Percentiles rank a stretch among this genome's conserved stretches.
Evolutionary conservation across 2,113 vertebrate genomes (phyloP).

Genomic region (Apodemus sylvaticus): DNA sequence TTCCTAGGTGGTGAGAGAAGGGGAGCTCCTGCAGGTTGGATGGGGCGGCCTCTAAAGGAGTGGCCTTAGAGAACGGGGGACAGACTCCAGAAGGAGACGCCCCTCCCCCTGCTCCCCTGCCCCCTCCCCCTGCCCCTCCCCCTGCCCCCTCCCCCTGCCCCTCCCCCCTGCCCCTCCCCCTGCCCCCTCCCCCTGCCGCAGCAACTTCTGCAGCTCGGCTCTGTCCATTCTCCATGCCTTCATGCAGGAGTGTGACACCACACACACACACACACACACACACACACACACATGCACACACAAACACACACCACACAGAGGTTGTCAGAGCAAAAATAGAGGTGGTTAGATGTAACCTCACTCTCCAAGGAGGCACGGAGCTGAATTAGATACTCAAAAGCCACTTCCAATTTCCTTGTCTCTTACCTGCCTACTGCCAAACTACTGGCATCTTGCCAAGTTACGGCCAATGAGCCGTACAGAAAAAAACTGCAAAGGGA

Average conservation of each 20-base stretch:
- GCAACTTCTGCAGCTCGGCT: neutral
- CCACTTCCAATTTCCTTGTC: neutral
- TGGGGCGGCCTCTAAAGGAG: neutral
- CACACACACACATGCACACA: too few relatives aligned
- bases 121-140: too few relatives aligned
- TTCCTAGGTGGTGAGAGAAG: neutral
- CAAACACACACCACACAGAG: fast-evolving
- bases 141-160: too few relatives aligned
- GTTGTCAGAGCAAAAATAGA: neutral
- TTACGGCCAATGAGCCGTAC: neutral
- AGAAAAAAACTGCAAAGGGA: neutral
- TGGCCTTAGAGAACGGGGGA: neutral
- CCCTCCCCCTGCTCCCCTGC: too few relatives aligned
- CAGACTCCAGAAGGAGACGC: neutral
- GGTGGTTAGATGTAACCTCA: neutral
- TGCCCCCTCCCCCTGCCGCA: neutral
- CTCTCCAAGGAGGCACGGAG: neutral
- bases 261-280: too few relatives aligned
- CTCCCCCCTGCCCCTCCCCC: too few relatives aligned
- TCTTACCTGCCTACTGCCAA: neutral
- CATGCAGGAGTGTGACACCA: neutral
- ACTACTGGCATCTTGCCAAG: neutral
- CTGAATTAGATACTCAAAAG: neutral
- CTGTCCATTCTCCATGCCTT: neutral
- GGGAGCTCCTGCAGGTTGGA: neutral